Percentiles rank a stretch among this genome's conserved stretches.
phyloP scores from a whole-genome alignment of 2,888 invertebrate genomes.

The Helleia helle region DNA sequence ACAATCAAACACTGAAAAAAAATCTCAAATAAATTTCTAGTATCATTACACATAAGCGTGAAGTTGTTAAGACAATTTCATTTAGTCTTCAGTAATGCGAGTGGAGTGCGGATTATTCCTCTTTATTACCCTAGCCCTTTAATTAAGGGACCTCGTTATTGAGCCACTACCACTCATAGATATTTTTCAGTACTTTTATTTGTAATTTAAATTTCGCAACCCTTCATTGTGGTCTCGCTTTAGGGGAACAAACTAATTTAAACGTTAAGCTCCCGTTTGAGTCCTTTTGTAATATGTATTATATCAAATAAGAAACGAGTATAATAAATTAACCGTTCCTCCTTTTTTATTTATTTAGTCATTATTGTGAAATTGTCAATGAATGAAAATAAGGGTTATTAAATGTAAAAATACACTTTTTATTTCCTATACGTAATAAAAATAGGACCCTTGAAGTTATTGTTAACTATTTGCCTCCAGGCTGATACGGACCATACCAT shows the following conservation, averaged over 20 bases:
- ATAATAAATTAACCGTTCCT: conserved; percentile 2
- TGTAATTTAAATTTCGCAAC: conserved; percentile 74
- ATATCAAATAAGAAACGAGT: conserved; percentile 47
- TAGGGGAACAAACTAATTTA: conserved; percentile 72
- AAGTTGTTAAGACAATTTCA: conserved; percentile 12
- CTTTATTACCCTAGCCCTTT: conserved; percentile 68
- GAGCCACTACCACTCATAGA: conserved; percentile 68
- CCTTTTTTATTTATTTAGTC: conserved; percentile 8
- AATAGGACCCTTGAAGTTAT: no score
- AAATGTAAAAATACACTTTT: no score
- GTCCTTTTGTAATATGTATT: conserved; percentile 63
- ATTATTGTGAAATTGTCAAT: conserved; percentile 7
- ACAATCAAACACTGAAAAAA: no score
- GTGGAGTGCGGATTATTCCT: conserved; percentile 50
- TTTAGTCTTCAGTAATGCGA: conserved; percentile 28
- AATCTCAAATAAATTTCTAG: no score
- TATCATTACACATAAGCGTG: no score
- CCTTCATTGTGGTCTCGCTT: conserved; percentile 60
- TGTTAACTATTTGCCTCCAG: no score
- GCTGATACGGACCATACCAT: no score
- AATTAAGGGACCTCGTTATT: conserved; percentile 71
- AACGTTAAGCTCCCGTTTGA: conserved; percentile 67
- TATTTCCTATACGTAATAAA: no score
- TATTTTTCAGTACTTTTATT: conserved; percentile 74
- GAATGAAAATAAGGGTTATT: no score